Evolutionary conservation across 1,140 invertebrate species (phyloP), one percentile per base, ranked within the genome.

Genomic region (Diorhabda elongata): DNA sequence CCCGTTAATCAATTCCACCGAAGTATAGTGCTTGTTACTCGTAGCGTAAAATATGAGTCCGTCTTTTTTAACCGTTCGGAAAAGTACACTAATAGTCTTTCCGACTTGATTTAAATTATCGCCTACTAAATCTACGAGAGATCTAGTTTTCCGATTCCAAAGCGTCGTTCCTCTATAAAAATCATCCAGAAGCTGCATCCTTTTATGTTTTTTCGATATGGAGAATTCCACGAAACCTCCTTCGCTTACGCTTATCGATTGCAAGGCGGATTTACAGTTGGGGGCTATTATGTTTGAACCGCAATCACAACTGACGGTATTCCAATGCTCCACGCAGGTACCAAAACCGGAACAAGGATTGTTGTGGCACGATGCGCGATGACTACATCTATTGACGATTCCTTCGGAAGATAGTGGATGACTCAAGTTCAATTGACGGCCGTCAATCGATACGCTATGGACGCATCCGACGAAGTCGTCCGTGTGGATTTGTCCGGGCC

Each of bases 381-480:
- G 84, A 67, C 87, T 86, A 80, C 95, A 97, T 3, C 90, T 92
- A 0, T 89, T 83, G 58, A 89, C 86, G 2, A 97, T 87, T 0
- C 88, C 89, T 26, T 88, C 82, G 2, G 91, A 89, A 41, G 88
- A 81, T 1, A 95, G 71, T 0, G 94, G 92, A 73, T 86, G 88
- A 26, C 90, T 91, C 62, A 96, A 79, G 77, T 96, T 95, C 2
- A 96, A 76, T 1, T 86, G 80, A 7, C 92, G 84, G 5, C 94
- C 94, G 77, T 97, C 96, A 45, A 98, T 88, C 0, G 90, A 88
- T 1, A 97, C 90, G 71, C 93, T 94, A 75, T 97, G 93, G 64
- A 98, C 86, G 76, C 96, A 98, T 2, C 96, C 96, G 47, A 97
- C 89, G 63, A 98, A 90, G 80, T 98, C 95, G 77, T 97, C 94